Base-by-base conservation (phyloP, 2,113 vertebrate genomes). In the Geococcyx californianus region DNA sequence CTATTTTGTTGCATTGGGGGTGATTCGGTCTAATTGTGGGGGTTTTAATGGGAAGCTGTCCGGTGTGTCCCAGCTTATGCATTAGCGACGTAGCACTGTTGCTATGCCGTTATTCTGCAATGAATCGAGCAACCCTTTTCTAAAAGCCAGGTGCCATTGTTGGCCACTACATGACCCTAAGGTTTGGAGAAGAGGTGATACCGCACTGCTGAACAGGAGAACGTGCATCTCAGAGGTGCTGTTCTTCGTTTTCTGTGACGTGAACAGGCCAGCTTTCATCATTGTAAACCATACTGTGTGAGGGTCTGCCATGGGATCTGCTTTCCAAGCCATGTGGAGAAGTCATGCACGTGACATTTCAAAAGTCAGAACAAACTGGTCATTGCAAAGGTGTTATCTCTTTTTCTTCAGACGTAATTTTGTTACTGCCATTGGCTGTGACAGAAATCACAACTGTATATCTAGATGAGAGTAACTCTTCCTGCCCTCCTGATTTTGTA, bases 1-100 rank as follows among this genome's bases (percentile, higher is more conserved):
- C 36, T 78, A 76, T 80, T 88, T 94, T 72, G 81, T 82, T 89
- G 93, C 79, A 73, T 93, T 92, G 83, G 93, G 95, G 81, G 72
- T 93, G 96, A 95, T 97, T 91, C 68, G 89, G 86, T 84, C 76
- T 86, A 96, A 93, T 95, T 92, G 75, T 86, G 82, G 81, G 67
- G 44, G 1, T n/a, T 69, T 92, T 80, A 76, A 69, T 97, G 94
- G 96, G 97, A 93, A 74, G 66, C 66, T 90, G 95, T 70, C 89
- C 89, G 88, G 84, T 84, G 68, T 60, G 79, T 86, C 90, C 40
- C 84, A 45, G 94, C 44, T 87, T 85, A 88, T 88, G 76, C 70
- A 69, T 84, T 44, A 75, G 93, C 87, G 93, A 77, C 25, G 28
- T 92, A 76, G 87, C 93, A 97, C 96, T 96, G 90, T 93, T 95